Evolutionary conservation across 2,113 vertebrate species (phyloP), one percentile per base, ranked within the genome.

Genomic region (Microcebus jonahi): DNA sequence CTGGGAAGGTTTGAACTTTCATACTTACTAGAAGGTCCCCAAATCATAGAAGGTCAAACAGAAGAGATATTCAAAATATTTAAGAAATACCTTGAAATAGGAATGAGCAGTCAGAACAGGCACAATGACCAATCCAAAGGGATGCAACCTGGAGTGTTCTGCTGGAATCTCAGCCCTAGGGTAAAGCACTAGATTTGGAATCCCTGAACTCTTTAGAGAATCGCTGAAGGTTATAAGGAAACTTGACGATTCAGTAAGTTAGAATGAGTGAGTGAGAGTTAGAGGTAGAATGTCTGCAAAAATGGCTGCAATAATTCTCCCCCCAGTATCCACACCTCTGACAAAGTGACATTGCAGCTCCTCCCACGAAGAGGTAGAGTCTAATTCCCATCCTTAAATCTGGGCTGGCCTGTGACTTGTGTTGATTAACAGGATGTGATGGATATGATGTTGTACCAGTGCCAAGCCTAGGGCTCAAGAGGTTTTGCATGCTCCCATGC

Each of bases 281-380:
- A 9, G 31, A 12, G 4, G n/a, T 0, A 8, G 67, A 6, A 55
- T 39, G 23, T 39, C 34, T 61, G n/a, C 18, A 76, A 36, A 90
- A 61, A 31, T 6, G 21, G 57, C 67, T 18, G 6, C 23, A 36
- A 6, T 3, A 2, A 9, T 20, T 53, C 10, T 57, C 45, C 17
- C 63, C 42, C 63, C 42, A n/a, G 59, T 39, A 57, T 0, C 50
- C 36, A 34, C 61, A 65, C 13, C 45, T 68, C 42, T 3, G 20
- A 76, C 5, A 14, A 55, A 0, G 45, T 11, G 6, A 11, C 15
- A 18, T 2, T 25, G 15, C 0, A 39, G 70, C 23, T 76, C 48
- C 29, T 79, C 63, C 75, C 45, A 63, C 6, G 17, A 42, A 63
- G 34, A 59, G 21, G n/a, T 34, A 7, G 65, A 18, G 11, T 36